Conservation (phyloP, 1,140 invertebrate species). For the Tribolium castaneum region DNA sequence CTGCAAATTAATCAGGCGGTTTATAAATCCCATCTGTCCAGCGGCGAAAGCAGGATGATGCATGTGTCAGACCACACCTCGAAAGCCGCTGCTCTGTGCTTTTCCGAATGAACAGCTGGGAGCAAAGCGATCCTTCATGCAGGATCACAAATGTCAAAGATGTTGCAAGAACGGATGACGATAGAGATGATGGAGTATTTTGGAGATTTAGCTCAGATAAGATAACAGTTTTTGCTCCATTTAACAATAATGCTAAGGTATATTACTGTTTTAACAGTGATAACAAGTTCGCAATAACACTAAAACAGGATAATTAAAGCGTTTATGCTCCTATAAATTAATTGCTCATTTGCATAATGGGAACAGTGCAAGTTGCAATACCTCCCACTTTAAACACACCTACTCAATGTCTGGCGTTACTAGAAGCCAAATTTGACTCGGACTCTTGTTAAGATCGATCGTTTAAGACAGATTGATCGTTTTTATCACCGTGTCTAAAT, state of each 20-base stretch:
- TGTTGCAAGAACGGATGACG: neutral
- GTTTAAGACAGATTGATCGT: neutral
- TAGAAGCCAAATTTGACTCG: constrained; percentile 11
- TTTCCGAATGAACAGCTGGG: constrained; percentile 18
- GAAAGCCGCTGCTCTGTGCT: neutral
- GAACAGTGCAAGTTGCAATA: neutral
- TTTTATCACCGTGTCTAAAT: constrained; percentile 2
- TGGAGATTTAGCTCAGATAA: too few relatives aligned
- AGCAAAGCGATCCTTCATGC: constrained; percentile 19
- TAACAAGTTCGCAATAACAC: neutral
- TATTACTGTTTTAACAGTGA: neutral
- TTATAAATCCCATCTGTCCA: neutral
- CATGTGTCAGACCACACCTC: constrained; percentile 17
- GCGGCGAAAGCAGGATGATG: neutral
- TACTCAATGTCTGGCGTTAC: neutral
- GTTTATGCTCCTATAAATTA: neutral
- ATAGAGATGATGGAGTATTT: neutral
- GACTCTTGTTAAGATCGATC: neutral
- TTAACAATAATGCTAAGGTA: too few relatives aligned
- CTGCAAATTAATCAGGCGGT: constrained; percentile 6
- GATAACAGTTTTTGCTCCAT: too few relatives aligned
- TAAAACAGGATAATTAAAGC: neutral
- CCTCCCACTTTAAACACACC: neutral
- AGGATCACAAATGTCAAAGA: constrained; percentile 2
- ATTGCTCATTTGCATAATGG: neutral